phyloP scores from a whole-genome alignment of 2,113 vertebrate genomes.

The Balaenoptera acutorostrata region DNA sequence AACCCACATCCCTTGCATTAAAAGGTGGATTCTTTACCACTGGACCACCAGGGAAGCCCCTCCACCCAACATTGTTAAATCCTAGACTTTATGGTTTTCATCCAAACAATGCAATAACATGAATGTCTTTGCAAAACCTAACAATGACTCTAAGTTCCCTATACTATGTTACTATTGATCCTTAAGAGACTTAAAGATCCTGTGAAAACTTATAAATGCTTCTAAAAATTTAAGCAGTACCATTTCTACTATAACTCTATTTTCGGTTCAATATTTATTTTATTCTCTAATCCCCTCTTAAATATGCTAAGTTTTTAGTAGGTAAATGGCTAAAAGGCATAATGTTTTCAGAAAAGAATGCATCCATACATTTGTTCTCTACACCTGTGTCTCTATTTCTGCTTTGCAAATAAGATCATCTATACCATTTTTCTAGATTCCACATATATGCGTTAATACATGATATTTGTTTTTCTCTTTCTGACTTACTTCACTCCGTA shows the following conservation, averaged over 20 bases:
- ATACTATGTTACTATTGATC: neutral
- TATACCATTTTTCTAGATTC: no score
- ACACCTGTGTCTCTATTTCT: no score
- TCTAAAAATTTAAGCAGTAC: neutral
- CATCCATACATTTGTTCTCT: no score
- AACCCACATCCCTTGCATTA: no score
- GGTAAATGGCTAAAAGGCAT: neutral
- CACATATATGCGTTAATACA: no score
- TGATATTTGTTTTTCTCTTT: no score
- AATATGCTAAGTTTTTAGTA: neutral
- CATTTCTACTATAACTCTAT: neutral
- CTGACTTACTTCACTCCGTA: no score
- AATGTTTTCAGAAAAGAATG: neutral
- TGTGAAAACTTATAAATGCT: neutral
- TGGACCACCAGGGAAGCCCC: no score
- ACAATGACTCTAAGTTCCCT: neutral
- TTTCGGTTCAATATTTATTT: neutral
- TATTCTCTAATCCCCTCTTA: neutral
- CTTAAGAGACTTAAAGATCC: neutral
- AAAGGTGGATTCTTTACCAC: no score
- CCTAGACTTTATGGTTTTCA: neutral
- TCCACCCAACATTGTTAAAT: neutral
- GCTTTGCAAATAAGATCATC: no score
- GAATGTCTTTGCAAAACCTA: neutral
- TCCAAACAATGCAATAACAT: neutral